Evolutionary conservation across 2,797 vertebrate species (phyloP), one percentile per base, ranked within the genome.

Genomic region (Cyprinodon diabolis): DNA sequence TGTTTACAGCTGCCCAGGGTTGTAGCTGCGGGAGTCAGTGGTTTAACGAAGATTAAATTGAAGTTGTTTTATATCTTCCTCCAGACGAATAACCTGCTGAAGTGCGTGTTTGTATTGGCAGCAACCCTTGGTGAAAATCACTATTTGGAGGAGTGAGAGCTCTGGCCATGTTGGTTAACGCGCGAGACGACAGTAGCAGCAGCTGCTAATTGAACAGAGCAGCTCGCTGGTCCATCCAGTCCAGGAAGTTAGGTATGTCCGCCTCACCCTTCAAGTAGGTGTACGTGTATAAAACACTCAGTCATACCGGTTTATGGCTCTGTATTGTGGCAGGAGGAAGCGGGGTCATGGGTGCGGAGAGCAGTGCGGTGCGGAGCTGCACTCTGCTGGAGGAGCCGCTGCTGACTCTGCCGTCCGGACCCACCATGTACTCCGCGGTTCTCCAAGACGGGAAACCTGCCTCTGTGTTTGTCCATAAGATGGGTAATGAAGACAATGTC

Each of bases 391-490:
- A 95, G 72, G 95, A 97, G 79, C 95, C 95, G 0, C 93, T 95
- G 0, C 91, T 97, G 55, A 95, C 92, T 0, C 87, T 98, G 49
- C 97, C 96, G 2, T 96, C 94, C 0, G 97, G 98, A 23, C 95
- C 96, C 68, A 93, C 94, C 0, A 86, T 99, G 80, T 93, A 96
- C 76, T 95, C 96, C 0, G 96, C 97, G 0, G 85, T 95, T 49
- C 95, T 99, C 3, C 95, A 96, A 67, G 97, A 96, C 80, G 96
- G 96, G 51, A 96, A 88, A 52, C 89, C 85, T 0, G 97, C 96
- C 1, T 99, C 98, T 0, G 97, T 99, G 40, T 99, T 99, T 72
- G 96, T 99, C 14, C 97, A 98, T 86, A 95, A 95, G 80, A 90
- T 93, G 43, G 97, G 96, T 35, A 98, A 96, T 0, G 96, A 98